These are phyloP conservation scores for Conopomorpha cramerella DNA, from an alignment of 1,140 invertebrate genomes.

Conservation along the genomic window DNA sequence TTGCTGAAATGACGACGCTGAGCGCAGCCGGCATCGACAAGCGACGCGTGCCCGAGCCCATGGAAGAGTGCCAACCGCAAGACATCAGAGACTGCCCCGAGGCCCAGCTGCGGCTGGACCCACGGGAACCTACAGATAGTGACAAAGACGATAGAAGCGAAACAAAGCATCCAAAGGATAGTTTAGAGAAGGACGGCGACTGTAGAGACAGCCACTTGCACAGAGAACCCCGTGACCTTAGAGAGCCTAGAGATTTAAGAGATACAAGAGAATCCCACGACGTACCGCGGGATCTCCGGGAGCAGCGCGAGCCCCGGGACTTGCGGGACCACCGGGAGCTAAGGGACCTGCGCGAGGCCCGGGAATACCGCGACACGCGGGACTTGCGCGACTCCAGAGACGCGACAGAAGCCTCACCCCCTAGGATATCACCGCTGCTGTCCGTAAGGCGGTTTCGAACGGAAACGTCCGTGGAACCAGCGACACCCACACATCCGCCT, in stretches of 20 bases:
- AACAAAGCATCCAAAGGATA: conserved; percentile 22
- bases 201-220: conserved; percentile 13
- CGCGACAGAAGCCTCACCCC: conserved; percentile 45
- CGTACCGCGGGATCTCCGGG: conserved; percentile 17
- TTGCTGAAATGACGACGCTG: conserved; percentile 88
- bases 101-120: conserved; percentile 22
- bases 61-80: conserved; percentile 45
- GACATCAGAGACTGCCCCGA: conserved; percentile 32
- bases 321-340: conserved; percentile 22
- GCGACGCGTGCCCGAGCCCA: conserved; percentile 46
- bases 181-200: conserved; percentile 29
- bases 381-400: conserved; percentile 31
- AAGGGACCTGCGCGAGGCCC: conserved; percentile 24
- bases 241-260: conserved; percentile 29
- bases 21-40: conserved; percentile 61
- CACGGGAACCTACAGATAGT: conserved; percentile 17
- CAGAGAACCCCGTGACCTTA: conserved; percentile 17
- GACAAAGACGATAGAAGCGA: conserved; percentile 40
- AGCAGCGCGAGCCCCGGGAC: neutral
- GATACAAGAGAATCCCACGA: conserved; percentile 17
- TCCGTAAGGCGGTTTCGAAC: conserved; percentile 48
- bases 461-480: conserved; percentile 33
- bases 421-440: conserved; percentile 49
- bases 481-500: conserved; percentile 41
- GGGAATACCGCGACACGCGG: conserved; percentile 28